A percentile compares a stretch with the other conserved stretches of the same genome.
phyloP scores from a whole-genome alignment of 2,113 vertebrate genomes.

The Chauna torquata region DNA sequence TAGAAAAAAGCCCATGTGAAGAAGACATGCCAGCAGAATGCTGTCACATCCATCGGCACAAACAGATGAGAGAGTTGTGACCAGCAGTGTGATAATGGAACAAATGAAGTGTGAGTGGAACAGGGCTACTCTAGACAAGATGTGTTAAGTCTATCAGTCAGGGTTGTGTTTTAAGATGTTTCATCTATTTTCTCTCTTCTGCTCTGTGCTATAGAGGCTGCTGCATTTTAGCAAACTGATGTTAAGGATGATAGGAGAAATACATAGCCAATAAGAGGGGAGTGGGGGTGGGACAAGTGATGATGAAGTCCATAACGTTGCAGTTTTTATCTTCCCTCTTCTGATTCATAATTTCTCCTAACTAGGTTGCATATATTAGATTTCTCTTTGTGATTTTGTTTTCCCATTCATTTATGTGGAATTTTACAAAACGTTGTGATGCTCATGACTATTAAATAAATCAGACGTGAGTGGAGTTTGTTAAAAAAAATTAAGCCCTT shows the following conservation, averaged over 20 bases:
- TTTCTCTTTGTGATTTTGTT: not conserved
- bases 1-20: not conserved
- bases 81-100: not conserved
- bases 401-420: not conserved
- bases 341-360: not conserved
- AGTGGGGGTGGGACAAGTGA: rapidly evolving
- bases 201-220: not conserved
- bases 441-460: not conserved
- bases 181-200: not conserved
- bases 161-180: not conserved
- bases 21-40: not conserved
- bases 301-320: not conserved
- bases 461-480: not conserved
- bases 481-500: not conserved
- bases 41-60: not conserved
- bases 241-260: not conserved
- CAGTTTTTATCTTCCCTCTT: not conserved
- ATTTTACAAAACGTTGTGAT: not conserved
- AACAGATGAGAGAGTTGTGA: not conserved
- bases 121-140: not conserved
- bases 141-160: not conserved
- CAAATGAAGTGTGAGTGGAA: not conserved
- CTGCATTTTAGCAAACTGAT: not conserved
- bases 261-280: rapidly evolving
- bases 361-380: not conserved